Evolutionary conservation across 2,113 vertebrate genomes (phyloP).

Genomic region (Notothenia rossii): DNA sequence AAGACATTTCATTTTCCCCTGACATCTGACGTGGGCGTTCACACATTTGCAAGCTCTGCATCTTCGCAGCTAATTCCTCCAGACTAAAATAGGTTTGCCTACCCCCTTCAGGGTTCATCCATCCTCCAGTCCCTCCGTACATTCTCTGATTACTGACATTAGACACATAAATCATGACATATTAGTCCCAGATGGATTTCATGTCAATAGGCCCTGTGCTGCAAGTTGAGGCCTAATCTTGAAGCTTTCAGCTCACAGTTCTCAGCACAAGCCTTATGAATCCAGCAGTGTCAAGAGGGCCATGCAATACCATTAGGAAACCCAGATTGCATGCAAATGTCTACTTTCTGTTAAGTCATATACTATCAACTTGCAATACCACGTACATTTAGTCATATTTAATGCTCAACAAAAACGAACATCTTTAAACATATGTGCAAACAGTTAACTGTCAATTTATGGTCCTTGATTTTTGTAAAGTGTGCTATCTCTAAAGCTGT

Average conservation of each 20-base stretch:
- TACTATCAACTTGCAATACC: background rate
- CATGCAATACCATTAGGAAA: background rate
- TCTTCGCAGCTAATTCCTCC: slow-evolving; percentile 51
- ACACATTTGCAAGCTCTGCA: slow-evolving; percentile 47
- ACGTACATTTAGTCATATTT: background rate
- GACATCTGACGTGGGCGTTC: slow-evolving; percentile 44
- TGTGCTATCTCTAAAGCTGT: background rate
- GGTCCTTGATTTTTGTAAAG: background rate
- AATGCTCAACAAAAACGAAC: background rate
- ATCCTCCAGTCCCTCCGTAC: slow-evolving; percentile 13
- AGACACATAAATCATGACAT: slow-evolving; percentile 49
- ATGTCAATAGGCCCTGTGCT: slow-evolving; percentile 3
- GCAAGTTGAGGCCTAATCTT: slow-evolving; percentile 28
- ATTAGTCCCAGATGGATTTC: slow-evolving; percentile 33
- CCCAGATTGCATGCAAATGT: background rate
- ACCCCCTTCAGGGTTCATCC: slow-evolving; percentile 35
- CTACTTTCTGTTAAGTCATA: background rate
- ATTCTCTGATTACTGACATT: slow-evolving; percentile 48
- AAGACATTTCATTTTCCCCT: slow-evolving; percentile 38
- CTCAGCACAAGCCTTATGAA: slow-evolving; percentile 5
- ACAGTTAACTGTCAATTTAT: background rate
- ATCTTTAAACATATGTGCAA: background rate
- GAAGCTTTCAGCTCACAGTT: slow-evolving; percentile 14
- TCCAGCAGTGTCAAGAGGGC: slow-evolving; percentile 5
- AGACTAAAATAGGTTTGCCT: slow-evolving; percentile 42